Percentiles rank a stretch among this genome's conserved stretches.
Evolutionary conservation across 2,888 invertebrate species (phyloP).

Genomic region (Chesias legatella): DNA sequence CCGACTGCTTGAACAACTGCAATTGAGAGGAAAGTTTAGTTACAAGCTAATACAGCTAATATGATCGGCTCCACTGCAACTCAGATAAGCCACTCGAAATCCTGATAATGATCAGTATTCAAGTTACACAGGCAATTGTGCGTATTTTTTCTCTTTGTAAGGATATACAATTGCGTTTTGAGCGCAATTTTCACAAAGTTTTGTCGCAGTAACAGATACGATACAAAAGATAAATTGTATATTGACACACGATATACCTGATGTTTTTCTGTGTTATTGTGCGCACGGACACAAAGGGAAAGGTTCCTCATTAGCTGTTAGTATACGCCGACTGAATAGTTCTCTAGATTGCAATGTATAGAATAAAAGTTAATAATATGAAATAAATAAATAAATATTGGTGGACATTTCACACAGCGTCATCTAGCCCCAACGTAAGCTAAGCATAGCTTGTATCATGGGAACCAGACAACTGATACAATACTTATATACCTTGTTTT

Average conservation of each 20-base stretch:
- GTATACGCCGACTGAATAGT: conserved; percentile 11
- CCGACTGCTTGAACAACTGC: conserved; percentile 38
- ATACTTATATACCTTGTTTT: no score
- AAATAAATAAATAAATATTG: no score
- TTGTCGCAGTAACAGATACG: conserved; percentile 70
- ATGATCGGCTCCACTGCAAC: conserved; percentile 64
- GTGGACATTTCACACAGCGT: no score
- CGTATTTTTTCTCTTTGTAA: conserved; percentile 59
- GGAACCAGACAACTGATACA: no score
- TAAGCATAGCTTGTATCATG: no score
- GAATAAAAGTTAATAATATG: no score
- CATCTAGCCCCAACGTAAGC: no score
- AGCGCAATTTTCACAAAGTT: conserved; percentile 60
- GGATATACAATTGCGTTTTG: conserved; percentile 74
- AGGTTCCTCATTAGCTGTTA: conserved; percentile 52
- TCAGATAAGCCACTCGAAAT: conserved; percentile 66
- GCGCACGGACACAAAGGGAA: conserved; percentile 46
- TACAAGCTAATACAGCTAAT: conserved; percentile 43
- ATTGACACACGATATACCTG: conserved; percentile 74
- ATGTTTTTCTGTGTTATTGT: conserved; percentile 56
- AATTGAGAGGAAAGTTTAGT: conserved; percentile 64
- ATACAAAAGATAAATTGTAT: conserved; percentile 71
- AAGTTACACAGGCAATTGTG: conserved; percentile 70
- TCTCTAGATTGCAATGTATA: no score
- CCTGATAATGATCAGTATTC: conserved; percentile 76